A percentile compares a stretch with the other conserved stretches of the same genome.
Evolutionary conservation across 30 jellyfish, hydroid and myxozoan species (phyloP).

Genomic region (Aurelia sp.): DNA sequence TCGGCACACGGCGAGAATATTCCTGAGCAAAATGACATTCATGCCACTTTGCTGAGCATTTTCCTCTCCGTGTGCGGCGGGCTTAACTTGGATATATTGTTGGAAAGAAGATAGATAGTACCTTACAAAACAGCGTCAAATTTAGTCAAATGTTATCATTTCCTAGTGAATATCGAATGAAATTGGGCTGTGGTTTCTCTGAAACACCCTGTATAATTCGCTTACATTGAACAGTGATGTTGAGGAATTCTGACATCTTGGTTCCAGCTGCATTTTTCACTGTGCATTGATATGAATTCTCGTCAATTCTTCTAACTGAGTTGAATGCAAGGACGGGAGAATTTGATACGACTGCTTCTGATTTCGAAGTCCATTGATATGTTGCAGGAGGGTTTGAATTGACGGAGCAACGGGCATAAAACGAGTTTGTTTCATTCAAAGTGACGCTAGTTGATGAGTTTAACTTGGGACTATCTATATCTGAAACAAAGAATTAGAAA

Average conservation of each 20-base stretch:
- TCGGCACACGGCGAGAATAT: too few species aligned
- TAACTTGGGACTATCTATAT: background rate
- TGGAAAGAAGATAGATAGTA: too few species aligned
- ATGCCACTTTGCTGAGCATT: too few species aligned
- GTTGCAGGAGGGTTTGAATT: slow-evolving; percentile 18
- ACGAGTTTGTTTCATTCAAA: slow-evolving; percentile 19
- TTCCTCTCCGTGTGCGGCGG: too few species aligned
- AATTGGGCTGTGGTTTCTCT: too few species aligned
- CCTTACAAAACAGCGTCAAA: too few species aligned
- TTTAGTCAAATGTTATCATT: too few species aligned
- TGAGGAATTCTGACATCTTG: background rate
- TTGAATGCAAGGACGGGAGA: background rate
- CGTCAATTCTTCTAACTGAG: slow-evolving; percentile 14
- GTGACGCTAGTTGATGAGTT: slow-evolving; percentile 10
- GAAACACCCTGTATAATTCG: background rate
- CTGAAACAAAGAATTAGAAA: too few species aligned
- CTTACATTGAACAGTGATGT: slow-evolving; percentile 44
- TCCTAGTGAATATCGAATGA: too few species aligned
- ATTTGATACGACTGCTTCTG: slow-evolving; percentile 5
- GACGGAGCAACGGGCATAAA: slow-evolving; percentile 10
- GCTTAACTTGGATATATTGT: too few species aligned
- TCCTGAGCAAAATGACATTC: too few species aligned
- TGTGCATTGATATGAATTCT: slow-evolving; percentile 25
- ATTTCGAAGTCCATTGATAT: slow-evolving; percentile 1
- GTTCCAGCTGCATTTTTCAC: slow-evolving; percentile 48